Evolutionary conservation across 2,113 vertebrate species (phyloP).

Genomic region (Phylloscopus trochiloides): DNA sequence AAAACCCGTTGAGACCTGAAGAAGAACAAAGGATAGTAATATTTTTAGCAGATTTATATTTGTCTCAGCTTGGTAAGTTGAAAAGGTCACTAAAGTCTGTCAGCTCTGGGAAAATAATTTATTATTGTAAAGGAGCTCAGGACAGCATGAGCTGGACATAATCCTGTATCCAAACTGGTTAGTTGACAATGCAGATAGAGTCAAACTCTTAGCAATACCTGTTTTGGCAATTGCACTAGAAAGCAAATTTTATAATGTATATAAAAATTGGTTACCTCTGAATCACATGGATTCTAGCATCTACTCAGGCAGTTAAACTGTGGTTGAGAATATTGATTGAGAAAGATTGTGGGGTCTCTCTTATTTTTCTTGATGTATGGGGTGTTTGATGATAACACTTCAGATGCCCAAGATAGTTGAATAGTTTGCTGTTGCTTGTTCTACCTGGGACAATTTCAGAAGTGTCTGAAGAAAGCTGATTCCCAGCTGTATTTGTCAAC

Average conservation of each 20-base stretch:
- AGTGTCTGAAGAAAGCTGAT: not conserved
- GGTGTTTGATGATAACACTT: not conserved
- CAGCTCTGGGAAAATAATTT: not conserved
- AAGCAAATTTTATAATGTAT: not conserved
- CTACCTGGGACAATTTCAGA: not conserved
- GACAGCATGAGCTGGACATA: not conserved
- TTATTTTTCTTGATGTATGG: not conserved
- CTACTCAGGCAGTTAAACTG: not conserved
- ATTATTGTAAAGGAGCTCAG: not conserved
- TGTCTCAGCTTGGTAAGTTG: not conserved
- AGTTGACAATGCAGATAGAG: not conserved
- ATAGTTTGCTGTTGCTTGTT: not conserved
- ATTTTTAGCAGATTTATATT: slow-evolving; percentile 3
- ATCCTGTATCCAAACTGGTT: not conserved
- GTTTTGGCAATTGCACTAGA: not conserved
- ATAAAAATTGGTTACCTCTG: not conserved
- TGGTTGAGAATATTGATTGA: not conserved
- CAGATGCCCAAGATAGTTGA: not conserved
- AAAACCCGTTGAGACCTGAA: not conserved
- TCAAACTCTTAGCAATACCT: not conserved
- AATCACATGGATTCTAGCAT: not conserved
- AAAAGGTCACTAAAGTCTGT: not conserved
- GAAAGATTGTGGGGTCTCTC: not conserved
- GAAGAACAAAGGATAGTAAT: not conserved
- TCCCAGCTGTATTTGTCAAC: not conserved